These are phyloP conservation scores for Macaria liturata DNA, from an alignment of 2,888 invertebrate species.

Conservation along the genomic window DNA sequence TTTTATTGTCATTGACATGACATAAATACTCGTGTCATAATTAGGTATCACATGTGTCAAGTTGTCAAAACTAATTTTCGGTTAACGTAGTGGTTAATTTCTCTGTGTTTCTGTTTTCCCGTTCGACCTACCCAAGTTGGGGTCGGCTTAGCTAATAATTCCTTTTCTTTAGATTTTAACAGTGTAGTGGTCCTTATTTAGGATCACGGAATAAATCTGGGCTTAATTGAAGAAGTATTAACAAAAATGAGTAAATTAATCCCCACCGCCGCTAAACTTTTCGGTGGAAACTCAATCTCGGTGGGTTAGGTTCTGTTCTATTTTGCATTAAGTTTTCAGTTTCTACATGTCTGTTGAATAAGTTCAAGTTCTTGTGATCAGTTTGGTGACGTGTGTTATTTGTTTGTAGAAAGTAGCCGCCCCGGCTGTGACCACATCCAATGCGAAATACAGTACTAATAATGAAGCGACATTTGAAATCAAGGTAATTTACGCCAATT, in stretches of 20 bases:
- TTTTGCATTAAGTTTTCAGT: conserved; percentile 7
- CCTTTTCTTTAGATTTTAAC: conserved; percentile 1
- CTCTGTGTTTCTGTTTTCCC: no score
- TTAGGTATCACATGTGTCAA: no score
- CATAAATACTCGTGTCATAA: no score
- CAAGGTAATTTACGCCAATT: conserved; percentile 58
- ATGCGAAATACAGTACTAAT: conserved; percentile 82
- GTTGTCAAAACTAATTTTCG: background rate
- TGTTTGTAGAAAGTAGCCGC: conserved; percentile 66
- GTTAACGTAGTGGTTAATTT: no score
- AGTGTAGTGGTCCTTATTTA: conserved; percentile 47
- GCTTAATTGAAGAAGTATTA: conserved; percentile 56
- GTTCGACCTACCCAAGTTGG: background rate
- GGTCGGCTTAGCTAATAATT: background rate
- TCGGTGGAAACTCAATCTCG: conserved; percentile 58
- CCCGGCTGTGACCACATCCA: conserved; percentile 60
- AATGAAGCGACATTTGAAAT: conserved; percentile 86
- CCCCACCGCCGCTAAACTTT: conserved; percentile 63
- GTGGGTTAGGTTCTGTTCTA: conserved; percentile 46
- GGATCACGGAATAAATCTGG: conserved; percentile 67
- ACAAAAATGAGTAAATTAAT: conserved; percentile 72
- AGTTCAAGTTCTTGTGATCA: conserved; percentile 4
- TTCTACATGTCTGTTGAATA: conserved; percentile 3
- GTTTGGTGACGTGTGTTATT: conserved; percentile 15
- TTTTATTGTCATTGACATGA: no score